Evolutionary conservation across 2,888 invertebrate genomes (phyloP), one percentile per base, ranked within the genome.

Genomic region (Kuschelorhynchus macadamiae): DNA sequence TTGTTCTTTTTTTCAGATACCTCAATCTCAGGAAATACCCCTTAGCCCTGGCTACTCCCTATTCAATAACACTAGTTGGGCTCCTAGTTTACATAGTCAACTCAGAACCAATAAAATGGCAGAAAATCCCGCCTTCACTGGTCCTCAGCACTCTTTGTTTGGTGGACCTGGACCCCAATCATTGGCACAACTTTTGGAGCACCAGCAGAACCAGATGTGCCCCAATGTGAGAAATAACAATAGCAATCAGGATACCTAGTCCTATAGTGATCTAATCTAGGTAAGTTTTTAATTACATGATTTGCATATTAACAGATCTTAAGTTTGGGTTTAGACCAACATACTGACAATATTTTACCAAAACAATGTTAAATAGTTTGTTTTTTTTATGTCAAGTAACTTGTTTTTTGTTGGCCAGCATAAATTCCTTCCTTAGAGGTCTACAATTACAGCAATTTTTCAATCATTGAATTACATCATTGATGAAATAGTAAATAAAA

Each of bases 91-190:
- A 52, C 77, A 79, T 0, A 80, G 79, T 9, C 81, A 80, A 52
- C 72, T 80, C 41, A 73, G 79, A 53, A 76, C 71, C 39, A 65
- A 71, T 33, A 77, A 73, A 60, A 68, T 57, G 12, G 55, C 55
- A n/a, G 63, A 42, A 9, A 60, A 68, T 2, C 21, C 41, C n/a
- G 16, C 39, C n/a, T 67, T 67, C n/a, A 72, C 69, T 46, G 70
- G 78, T 42, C 76, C 77, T 11, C 82, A 82, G 33, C 88, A 93
- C 88, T 91, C 92, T 0, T 84, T 93, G 42, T 80, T 80, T 64
- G 92, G 92, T 9, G 91, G 91, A 0, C 90, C 91, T 3, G 91
- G 92, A 1, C 92, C 92, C 1, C 92, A 93, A 32, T 93, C 93
- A 0, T 85, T 94, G 63, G 92, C 93, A 81, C 88, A 92, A 39